phyloP scores from a whole-genome alignment of 2,888 invertebrate species.

The Lepidocyrtoides sp. region DNA sequence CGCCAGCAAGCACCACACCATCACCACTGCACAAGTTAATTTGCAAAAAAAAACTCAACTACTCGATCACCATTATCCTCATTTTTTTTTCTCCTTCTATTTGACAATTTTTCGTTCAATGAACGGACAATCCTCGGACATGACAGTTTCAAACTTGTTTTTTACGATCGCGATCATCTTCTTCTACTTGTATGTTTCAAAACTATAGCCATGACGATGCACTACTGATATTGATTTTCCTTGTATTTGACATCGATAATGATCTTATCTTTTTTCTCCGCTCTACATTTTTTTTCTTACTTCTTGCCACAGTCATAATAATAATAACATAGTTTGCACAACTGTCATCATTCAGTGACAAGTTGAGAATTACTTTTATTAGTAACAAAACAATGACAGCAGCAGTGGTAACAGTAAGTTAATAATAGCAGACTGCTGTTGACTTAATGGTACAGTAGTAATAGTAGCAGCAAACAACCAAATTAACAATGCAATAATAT shows the following conservation, averaged over 20 bases:
- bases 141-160: slow-evolving; percentile 43
- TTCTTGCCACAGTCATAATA: neutral
- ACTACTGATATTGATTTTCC: slow-evolving; percentile 42
- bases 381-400: neutral
- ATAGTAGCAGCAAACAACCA: neutral
- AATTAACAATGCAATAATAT: neutral
- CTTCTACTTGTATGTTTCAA: neutral
- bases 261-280: slow-evolving; percentile 36
- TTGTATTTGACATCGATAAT: slow-evolving; percentile 24
- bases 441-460: too few relatives aligned
- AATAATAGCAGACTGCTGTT: neutral
- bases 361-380: slow-evolving; percentile 30
- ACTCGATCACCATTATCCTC: slow-evolving; percentile 31
- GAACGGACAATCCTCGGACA: slow-evolving; percentile 39
- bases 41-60: slow-evolving; percentile 30
- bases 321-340: neutral
- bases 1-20: neutral
- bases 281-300: slow-evolving; percentile 14
- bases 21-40: neutral
- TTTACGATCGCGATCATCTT: neutral
- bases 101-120: slow-evolving; percentile 42
- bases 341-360: neutral
- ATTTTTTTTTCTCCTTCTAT: slow-evolving; percentile 9
- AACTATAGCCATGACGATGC: neutral
- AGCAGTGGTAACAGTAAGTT: neutral